phyloP scores from a whole-genome alignment of 2,113 vertebrate species.

The Neotragus pygmaeus region DNA sequence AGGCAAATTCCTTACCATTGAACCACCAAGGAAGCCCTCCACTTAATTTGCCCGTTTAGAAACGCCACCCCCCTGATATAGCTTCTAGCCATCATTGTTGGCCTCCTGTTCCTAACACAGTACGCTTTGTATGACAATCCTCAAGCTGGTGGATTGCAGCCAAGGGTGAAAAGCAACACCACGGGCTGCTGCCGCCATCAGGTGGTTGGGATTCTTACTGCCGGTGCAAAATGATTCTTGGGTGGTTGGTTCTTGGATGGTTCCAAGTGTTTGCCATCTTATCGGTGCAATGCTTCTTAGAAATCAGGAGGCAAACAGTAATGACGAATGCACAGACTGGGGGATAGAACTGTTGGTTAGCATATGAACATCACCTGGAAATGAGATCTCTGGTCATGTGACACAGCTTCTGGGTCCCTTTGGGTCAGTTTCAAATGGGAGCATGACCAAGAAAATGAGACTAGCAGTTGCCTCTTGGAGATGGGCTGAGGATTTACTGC shows the following conservation, averaged over 20 bases:
- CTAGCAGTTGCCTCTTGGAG: accelerated
- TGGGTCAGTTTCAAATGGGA: background rate
- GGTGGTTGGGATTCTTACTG: background rate
- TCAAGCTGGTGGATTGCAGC: accelerated
- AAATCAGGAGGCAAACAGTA: background rate
- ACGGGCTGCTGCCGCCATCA: background rate
- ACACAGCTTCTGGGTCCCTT: background rate
- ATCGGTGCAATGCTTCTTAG: background rate
- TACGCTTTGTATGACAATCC: no score
- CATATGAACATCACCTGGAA: background rate
- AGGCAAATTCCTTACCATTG: background rate
- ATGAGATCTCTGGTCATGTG: background rate
- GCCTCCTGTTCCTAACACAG: background rate
- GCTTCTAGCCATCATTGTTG: background rate
- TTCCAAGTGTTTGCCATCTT: background rate
- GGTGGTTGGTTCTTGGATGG: no score
- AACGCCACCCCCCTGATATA: background rate
- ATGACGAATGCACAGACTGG: accelerated
- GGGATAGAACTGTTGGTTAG: background rate
- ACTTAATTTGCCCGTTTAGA: background rate
- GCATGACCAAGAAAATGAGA: background rate
- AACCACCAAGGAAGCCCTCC: background rate
- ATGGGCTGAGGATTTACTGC: background rate
- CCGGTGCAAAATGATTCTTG: accelerated
- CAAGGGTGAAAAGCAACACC: accelerated